Conservation (phyloP, 2,888 invertebrate genomes). For the Podotricha telesiphe region DNA sequence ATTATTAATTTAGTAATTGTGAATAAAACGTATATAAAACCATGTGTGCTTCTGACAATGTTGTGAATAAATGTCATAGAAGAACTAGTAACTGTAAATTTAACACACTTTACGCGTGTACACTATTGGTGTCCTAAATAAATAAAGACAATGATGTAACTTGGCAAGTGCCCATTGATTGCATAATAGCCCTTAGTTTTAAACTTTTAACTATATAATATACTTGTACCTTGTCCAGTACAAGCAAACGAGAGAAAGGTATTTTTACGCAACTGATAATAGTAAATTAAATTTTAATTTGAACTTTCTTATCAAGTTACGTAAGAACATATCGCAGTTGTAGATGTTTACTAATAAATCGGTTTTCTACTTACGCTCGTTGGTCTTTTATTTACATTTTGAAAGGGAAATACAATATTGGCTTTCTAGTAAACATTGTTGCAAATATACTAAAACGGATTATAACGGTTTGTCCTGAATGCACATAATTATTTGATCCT, state of each 20-base stretch:
- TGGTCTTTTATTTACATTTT: slow-evolving; percentile 9
- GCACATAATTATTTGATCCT: no score
- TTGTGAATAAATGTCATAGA: not conserved
- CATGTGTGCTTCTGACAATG: not conserved
- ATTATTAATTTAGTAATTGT: not conserved
- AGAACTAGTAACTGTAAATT: not conserved
- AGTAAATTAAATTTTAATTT: slow-evolving; percentile 27
- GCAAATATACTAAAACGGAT: not conserved
- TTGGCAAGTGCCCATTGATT: slow-evolving; percentile 36
- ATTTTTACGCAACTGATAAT: slow-evolving; percentile 43
- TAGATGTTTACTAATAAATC: slow-evolving; percentile 18
- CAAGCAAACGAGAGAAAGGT: slow-evolving; percentile 44
- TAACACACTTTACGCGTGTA: not conserved
- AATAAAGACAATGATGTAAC: slow-evolving; percentile 33
- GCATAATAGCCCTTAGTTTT: slow-evolving; percentile 44
- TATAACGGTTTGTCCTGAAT: no score
- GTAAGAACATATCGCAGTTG: not conserved
- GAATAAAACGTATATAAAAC: not conserved
- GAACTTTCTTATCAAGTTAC: slow-evolving; percentile 23
- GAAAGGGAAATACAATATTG: slow-evolving; percentile 4
- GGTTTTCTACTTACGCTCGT: slow-evolving; percentile 6
- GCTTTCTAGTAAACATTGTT: not conserved
- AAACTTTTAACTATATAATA: slow-evolving; percentile 37
- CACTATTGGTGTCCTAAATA: slow-evolving; percentile 1
- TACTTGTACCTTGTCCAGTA: slow-evolving; percentile 8